A percentile compares a stretch with the other conserved stretches of the same genome.
phyloP scores from a whole-genome alignment of 2,113 vertebrate species.

The Terrapene triunguis region DNA sequence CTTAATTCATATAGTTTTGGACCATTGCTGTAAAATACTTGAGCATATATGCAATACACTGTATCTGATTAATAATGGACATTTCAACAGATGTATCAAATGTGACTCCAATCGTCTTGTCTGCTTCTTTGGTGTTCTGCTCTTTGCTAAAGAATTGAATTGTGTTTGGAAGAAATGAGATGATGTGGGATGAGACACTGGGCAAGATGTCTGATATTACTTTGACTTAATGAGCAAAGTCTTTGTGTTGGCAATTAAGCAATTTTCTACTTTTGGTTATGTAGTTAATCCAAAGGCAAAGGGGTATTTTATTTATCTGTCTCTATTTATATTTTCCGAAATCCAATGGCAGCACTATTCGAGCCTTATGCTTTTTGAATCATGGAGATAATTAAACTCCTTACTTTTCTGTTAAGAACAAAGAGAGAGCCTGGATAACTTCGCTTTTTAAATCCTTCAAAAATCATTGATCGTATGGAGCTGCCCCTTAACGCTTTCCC shows the following conservation, averaged over 20 bases:
- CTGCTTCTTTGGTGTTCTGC: background rate
- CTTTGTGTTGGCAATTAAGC: conserved; percentile 60
- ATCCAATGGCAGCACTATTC: background rate
- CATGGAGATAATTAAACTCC: background rate
- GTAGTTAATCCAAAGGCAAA: background rate
- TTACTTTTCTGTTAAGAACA: background rate
- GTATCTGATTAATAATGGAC: background rate
- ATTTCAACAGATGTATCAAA: background rate
- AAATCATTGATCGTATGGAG: background rate
- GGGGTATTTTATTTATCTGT: background rate
- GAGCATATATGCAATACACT: background rate
- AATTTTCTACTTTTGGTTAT: conserved; percentile 61
- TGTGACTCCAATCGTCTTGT: background rate
- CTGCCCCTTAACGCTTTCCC: background rate
- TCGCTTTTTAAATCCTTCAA: background rate
- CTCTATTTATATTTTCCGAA: background rate
- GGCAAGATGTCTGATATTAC: conserved; percentile 39
- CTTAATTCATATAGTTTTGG: background rate
- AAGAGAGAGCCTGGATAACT: background rate
- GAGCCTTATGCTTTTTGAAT: background rate
- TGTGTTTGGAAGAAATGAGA: background rate
- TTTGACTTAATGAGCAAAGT: conserved; percentile 63
- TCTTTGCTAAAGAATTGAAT: conserved; percentile 1
- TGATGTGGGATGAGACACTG: conserved; percentile 52
- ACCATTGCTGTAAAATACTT: background rate